Percentiles rank a stretch among this genome's conserved stretches.
These are phyloP conservation scores for Danio albolineatus DNA, from an alignment of 2,797 vertebrate genomes.

Conservation along the genomic window DNA sequence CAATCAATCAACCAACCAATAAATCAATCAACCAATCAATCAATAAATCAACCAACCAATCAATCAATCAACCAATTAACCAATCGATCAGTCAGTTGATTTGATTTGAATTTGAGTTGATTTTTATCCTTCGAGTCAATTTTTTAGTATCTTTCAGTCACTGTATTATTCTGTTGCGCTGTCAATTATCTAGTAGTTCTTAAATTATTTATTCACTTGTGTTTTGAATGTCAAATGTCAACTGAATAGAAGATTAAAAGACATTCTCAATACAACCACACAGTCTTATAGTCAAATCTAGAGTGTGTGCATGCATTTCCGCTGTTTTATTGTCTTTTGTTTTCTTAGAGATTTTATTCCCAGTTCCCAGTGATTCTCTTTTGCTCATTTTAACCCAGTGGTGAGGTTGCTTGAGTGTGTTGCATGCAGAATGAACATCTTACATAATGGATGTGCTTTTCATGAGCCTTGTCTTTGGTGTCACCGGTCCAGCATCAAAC, in stretches of 20 bases:
- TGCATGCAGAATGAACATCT: slow-evolving; percentile 7
- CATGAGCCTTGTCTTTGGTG: background rate
- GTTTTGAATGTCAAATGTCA: background rate
- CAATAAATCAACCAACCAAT: too few species aligned
- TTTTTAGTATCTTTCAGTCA: background rate
- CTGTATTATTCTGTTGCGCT: too few species aligned
- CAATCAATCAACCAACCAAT: too few species aligned
- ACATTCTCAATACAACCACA: background rate
- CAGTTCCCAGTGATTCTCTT: background rate
- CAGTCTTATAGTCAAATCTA: background rate
- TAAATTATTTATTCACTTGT: background rate
- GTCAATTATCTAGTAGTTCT: background rate
- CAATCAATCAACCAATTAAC: too few species aligned
- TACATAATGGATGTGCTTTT: slow-evolving; percentile 17
- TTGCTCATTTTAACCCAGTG: background rate
- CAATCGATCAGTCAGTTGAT: too few species aligned
- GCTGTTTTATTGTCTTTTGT: background rate
- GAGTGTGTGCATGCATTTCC: background rate
- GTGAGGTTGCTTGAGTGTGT: background rate
- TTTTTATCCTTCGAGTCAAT: too few species aligned
- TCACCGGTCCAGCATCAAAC: background rate
- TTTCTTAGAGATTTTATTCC: background rate
- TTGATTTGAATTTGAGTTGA: too few species aligned
- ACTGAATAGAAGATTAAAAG: background rate
- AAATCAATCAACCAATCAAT: too few species aligned